These are phyloP conservation scores for Drosophila antonietae DNA, from an alignment of 2,888 invertebrate species.

Conservation along the genomic window DNA sequence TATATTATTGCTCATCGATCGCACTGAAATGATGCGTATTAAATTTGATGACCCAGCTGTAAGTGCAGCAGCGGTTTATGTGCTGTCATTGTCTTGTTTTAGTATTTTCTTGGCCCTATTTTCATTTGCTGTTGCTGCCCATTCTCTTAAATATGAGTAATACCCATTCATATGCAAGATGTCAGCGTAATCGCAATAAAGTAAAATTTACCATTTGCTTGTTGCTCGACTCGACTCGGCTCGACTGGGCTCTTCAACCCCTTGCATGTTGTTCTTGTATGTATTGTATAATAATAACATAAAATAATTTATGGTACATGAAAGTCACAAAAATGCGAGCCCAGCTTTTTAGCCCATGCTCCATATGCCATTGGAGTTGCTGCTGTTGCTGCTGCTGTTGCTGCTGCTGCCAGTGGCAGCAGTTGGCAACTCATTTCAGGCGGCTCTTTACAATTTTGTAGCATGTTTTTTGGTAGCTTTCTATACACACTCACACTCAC, in stretches of 20 bases:
- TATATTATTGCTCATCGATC: slow-evolving; percentile 11
- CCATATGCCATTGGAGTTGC: slow-evolving; percentile 26
- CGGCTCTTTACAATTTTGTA: slow-evolving; percentile 67
- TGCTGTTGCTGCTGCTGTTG: slow-evolving; percentile 2
- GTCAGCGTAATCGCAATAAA: slow-evolving; percentile 60
- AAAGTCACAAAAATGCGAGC: slow-evolving; percentile 77
- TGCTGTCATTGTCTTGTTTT: slow-evolving; percentile 7
- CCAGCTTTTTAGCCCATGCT: slow-evolving; percentile 36
- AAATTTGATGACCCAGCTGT: slow-evolving; percentile 15
- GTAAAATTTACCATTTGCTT: slow-evolving; percentile 66
- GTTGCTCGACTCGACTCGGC: slow-evolving; percentile 38
- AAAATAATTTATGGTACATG: slow-evolving; percentile 79
- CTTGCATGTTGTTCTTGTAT: slow-evolving; percentile 29
- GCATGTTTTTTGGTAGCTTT: slow-evolving; percentile 57
- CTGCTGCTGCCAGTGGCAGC: slow-evolving; percentile 36
- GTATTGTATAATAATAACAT: slow-evolving; percentile 80
- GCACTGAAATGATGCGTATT: not conserved
- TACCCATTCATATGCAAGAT: slow-evolving; percentile 22
- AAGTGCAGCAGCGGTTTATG: slow-evolving; percentile 19
- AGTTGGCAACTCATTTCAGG: slow-evolving; percentile 22
- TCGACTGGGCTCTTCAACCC: slow-evolving; percentile 18
- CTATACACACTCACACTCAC: slow-evolving; percentile 17
- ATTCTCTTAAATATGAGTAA: slow-evolving; percentile 6
- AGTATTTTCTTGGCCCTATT: slow-evolving; percentile 15
- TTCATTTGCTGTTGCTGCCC: not conserved